Percentiles rank a stretch among this genome's conserved stretches.
Conservation (phyloP, 2,888 invertebrate species). For the Volucella bombylans region DNA sequence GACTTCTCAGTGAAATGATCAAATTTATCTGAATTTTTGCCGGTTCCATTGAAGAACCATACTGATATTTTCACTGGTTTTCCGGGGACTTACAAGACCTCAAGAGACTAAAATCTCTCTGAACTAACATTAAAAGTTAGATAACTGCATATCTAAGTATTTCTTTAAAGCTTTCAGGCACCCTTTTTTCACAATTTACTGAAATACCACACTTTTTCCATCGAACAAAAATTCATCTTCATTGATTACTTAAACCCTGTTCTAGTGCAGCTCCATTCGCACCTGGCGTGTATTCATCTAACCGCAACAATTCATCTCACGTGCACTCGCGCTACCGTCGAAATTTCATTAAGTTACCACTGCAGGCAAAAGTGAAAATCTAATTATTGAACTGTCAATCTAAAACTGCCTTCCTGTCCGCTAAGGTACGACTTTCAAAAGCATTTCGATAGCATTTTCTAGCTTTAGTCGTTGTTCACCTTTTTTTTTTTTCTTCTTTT, state of each 20-base stretch:
- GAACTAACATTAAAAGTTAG: no score
- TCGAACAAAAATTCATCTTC: constrained; percentile 1
- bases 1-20: no score
- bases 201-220: no score
- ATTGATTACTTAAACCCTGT: not conserved
- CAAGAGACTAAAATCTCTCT: no score
- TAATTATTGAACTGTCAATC: constrained; percentile 65
- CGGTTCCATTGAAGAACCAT: no score
- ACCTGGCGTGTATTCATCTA: not conserved
- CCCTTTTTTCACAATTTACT: no score
- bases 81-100: no score
- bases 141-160: no score
- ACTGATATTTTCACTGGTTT: no score
- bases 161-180: no score
- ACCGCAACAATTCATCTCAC: not conserved
- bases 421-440: constrained; percentile 17
- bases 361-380: constrained; percentile 41
- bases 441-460: not conserved
- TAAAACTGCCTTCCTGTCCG: constrained; percentile 16
- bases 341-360: constrained; percentile 49
- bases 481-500: constrained; percentile 11
- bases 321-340: not conserved
- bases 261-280: not conserved
- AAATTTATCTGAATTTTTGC: no score
- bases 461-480: not conserved